Evolutionary conservation across 2,888 invertebrate species (phyloP).

Genomic region (Dorcus hopei): DNA sequence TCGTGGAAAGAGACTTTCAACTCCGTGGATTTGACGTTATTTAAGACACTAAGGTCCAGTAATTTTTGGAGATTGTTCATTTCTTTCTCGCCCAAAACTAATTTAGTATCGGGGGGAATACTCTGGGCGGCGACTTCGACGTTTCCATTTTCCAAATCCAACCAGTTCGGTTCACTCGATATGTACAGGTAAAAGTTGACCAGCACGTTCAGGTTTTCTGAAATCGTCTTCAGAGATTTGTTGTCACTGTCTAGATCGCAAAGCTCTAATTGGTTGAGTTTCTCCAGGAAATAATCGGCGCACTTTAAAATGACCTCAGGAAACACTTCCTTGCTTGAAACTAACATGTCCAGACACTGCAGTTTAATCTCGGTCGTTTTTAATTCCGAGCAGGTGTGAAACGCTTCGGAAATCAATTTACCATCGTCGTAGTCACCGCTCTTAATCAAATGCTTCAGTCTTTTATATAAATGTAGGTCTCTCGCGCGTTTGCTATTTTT

Average conservation of each 20-base stretch:
- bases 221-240: conserved; percentile 35
- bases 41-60: conserved; percentile 56
- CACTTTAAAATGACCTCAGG: conserved; percentile 61
- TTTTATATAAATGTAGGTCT: conserved; percentile 82
- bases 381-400: conserved; percentile 60
- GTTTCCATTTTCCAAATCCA: conserved; percentile 36
- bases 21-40: conserved; percentile 43
- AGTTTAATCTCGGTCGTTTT: conserved; percentile 69
- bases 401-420: conserved; percentile 54
- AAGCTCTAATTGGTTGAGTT: conserved; percentile 36
- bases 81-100: conserved; percentile 54
- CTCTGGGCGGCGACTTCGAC: conserved; percentile 9
- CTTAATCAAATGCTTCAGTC: conserved; percentile 66
- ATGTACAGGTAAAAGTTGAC: conserved; percentile 38
- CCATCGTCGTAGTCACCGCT: conserved; percentile 54
- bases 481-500: conserved; percentile 83
- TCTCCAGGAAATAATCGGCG: conserved; percentile 45
- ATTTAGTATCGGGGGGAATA: conserved; percentile 25
- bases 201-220: conserved; percentile 38
- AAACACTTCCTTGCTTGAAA: conserved; percentile 61
- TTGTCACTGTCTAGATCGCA: conserved; percentile 29
- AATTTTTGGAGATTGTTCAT: conserved; percentile 63
- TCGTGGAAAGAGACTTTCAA: conserved; percentile 60
- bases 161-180: conserved; percentile 13
- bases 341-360: conserved; percentile 69